Evolutionary conservation across 2,113 vertebrate species (phyloP).

Genomic region (Elaphurus davidianus): DNA sequence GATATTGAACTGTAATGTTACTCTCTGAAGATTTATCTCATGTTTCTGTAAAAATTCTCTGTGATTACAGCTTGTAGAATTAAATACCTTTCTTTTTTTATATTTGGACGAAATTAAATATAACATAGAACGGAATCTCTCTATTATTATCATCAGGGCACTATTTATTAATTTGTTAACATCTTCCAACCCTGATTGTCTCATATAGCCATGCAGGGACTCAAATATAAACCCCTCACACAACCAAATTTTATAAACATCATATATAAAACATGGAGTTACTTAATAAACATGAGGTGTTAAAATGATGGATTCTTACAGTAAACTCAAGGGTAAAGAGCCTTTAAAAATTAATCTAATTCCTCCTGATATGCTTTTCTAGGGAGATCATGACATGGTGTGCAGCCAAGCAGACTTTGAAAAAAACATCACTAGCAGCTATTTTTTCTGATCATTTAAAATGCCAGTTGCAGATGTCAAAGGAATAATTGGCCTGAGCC

Average conservation of each 20-base stretch:
- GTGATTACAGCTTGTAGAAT: background rate
- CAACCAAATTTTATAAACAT: slow-evolving; percentile 24
- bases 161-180: background rate
- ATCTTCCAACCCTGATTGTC: background rate
- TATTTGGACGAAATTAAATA: background rate
- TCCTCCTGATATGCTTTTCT: slow-evolving; percentile 29
- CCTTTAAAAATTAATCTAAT: slow-evolving; percentile 60
- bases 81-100: background rate
- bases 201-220: background rate
- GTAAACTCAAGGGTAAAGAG: slow-evolving; percentile 48
- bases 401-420: slow-evolving; percentile 12
- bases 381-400: background rate
- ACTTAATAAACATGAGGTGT: slow-evolving; percentile 45
- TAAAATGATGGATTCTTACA: slow-evolving; percentile 54
- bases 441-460: slow-evolving; percentile 45
- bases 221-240: background rate
- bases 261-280: slow-evolving; percentile 47
- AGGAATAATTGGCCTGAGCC: background rate
- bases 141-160: background rate
- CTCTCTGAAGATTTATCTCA: background rate
- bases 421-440: slow-evolving; percentile 23
- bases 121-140: background rate
- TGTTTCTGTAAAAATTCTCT: background rate
- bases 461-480: slow-evolving; percentile 1
- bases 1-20: background rate